Conservation (phyloP, 2,113 vertebrate genomes). For the Cheirogaleus medius region DNA sequence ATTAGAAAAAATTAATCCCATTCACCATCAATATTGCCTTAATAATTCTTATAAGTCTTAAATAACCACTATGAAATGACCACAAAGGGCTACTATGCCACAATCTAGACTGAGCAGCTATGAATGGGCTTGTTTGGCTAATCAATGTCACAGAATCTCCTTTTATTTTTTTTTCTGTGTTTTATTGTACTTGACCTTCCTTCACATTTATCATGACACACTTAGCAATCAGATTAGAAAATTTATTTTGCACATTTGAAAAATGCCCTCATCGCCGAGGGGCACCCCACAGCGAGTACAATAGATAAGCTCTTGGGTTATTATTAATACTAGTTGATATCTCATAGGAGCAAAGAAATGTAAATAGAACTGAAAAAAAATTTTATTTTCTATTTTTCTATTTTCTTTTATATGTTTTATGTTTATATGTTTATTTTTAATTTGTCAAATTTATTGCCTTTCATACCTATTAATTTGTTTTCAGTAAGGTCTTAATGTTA, state of each 20-base stretch:
- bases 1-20: conserved; percentile 2
- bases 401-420: neutral
- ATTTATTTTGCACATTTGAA: neutral
- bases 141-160: neutral
- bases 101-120: neutral
- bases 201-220: neutral
- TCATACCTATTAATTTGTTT: neutral
- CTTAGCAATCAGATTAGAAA: neutral
- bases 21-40: neutral
- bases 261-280: neutral
- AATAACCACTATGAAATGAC: neutral
- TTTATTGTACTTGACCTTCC: neutral
- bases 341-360: neutral
- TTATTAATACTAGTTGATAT: no score
- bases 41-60: neutral
- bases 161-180: neutral
- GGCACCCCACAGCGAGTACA: neutral
- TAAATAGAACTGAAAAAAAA: neutral
- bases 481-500: neutral
- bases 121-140: neutral
- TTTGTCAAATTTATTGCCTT: neutral
- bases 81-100: neutral
- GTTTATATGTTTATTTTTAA: conserved; percentile 23
- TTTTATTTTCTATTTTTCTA: neutral
- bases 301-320: neutral